phyloP scores from a whole-genome alignment of 2,797 vertebrate genomes.

The Mormyrops attenuatus region DNA sequence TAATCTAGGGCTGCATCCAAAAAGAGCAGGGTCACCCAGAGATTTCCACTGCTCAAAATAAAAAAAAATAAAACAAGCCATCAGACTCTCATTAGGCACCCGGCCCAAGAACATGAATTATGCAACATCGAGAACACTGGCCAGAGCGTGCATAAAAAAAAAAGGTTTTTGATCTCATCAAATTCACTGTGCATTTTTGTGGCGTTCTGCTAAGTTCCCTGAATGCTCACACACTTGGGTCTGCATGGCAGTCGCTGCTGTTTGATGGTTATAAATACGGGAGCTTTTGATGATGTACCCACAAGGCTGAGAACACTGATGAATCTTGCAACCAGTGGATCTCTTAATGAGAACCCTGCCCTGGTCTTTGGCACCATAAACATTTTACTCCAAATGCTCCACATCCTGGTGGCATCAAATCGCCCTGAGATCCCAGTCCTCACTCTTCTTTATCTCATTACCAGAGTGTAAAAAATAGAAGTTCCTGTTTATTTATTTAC shows the following conservation, averaged over 20 bases:
- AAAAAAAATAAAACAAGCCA: conserved; percentile 55
- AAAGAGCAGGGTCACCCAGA: conserved; percentile 50
- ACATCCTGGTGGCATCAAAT: conserved; percentile 55
- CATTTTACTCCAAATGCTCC: conserved; percentile 65
- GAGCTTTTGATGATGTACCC: conserved; percentile 70
- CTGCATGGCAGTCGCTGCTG: conserved; percentile 55
- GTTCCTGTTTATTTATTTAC: conserved; percentile 3
- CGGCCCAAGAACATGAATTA: conserved; percentile 71
- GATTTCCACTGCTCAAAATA: conserved; percentile 50
- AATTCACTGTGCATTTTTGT: conserved; percentile 67
- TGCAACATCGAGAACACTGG: conserved; percentile 66
- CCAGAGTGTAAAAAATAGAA: background rate
- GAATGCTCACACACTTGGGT: conserved; percentile 58
- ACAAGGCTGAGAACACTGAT: conserved; percentile 59
- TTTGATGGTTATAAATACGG: conserved; percentile 71
- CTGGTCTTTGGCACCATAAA: conserved; percentile 71
- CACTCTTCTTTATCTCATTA: background rate
- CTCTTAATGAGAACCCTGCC: conserved; percentile 70
- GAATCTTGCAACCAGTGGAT: conserved; percentile 57
- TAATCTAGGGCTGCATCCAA: conserved; percentile 17
- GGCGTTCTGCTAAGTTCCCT: conserved; percentile 55
- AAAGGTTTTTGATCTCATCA: conserved; percentile 66
- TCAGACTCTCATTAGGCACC: conserved; percentile 70
- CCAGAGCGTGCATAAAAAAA: conserved; percentile 59
- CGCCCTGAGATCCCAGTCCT: conserved; percentile 52